These are phyloP conservation scores for Noctuana brunneofusca DNA, from an alignment of 2,888 invertebrate genomes.

Conservation along the genomic window DNA sequence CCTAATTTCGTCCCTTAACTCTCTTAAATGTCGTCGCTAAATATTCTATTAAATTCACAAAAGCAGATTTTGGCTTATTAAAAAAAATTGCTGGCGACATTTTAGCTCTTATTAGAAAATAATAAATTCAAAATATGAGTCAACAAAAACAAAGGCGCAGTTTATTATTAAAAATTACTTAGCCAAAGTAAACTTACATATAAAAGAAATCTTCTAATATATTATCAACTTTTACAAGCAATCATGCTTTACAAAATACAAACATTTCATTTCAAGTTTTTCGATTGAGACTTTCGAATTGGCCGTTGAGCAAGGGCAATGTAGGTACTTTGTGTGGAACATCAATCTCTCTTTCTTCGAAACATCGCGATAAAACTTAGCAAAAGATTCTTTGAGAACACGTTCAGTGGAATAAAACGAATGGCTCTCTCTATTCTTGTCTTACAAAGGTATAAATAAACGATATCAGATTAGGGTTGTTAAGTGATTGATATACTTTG, in stretches of 20 bases:
- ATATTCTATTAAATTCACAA: conserved; percentile 17
- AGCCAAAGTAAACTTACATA: no score
- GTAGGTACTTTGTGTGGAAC: background rate
- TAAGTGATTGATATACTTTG: conserved; percentile 10
- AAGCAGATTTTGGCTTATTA: conserved; percentile 8
- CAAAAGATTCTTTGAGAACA: conserved; percentile 15
- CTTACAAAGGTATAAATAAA: conserved; percentile 7
- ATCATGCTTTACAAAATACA: background rate
- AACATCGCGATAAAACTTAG: conserved; percentile 29
- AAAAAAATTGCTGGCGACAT: background rate
- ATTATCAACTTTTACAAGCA: no score
- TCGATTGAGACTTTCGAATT: conserved; percentile 26
- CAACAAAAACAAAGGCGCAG: no score
- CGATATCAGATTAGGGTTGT: conserved; percentile 16
- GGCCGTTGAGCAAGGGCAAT: background rate
- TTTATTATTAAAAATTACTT: no score
- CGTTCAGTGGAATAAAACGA: conserved; percentile 27
- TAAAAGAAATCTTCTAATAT: no score
- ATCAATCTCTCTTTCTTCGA: conserved; percentile 27
- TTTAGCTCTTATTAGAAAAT: background rate
- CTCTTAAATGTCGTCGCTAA: conserved; percentile 16
- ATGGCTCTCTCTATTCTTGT: conserved; percentile 17
- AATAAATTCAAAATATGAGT: no score
- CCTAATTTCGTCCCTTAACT: conserved; percentile 14
- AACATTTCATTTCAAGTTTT: background rate